These are phyloP conservation scores for Periphyllus acericola DNA, from an alignment of 2,888 invertebrate genomes.

Conservation along the genomic window DNA sequence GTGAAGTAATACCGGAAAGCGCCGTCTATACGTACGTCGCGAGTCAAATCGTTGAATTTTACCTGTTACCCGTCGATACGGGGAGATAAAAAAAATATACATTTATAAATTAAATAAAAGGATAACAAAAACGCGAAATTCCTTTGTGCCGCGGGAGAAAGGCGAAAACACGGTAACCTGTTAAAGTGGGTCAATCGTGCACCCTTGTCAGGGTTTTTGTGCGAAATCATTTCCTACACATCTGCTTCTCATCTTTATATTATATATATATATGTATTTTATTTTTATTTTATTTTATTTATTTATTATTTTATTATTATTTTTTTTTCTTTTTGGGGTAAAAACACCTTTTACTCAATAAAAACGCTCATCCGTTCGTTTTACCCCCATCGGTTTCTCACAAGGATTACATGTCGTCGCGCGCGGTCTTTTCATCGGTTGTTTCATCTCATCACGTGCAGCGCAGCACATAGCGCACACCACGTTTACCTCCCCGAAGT, in stretches of 20 bases:
- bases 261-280: neutral
- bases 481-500: constrained; percentile 18
- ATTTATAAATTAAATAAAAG: constrained; percentile 32
- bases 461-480: no score
- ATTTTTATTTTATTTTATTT: neutral
- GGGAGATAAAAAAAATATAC: neutral
- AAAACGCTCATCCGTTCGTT: constrained; percentile 56
- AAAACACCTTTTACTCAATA: constrained; percentile 54
- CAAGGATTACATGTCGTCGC: constrained; percentile 50
- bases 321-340: constrained; percentile 27
- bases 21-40: neutral
- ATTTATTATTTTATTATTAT: neutral
- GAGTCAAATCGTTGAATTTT: constrained; percentile 21
- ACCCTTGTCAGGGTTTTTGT: constrained; percentile 57
- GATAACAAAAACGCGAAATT: constrained; percentile 49
- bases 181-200: constrained; percentile 61
- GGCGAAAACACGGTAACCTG: constrained; percentile 58
- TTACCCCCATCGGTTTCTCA: constrained; percentile 57
- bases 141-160: constrained; percentile 53
- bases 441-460: neutral
- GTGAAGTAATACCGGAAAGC: constrained; percentile 15
- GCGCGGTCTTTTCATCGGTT: neutral
- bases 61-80: constrained; percentile 25
- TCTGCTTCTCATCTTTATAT: constrained; percentile 41
- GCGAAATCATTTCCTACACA: constrained; percentile 60